Conservation (phyloP, 2,888 invertebrate species). For the Zygothrica quintamaculata region DNA sequence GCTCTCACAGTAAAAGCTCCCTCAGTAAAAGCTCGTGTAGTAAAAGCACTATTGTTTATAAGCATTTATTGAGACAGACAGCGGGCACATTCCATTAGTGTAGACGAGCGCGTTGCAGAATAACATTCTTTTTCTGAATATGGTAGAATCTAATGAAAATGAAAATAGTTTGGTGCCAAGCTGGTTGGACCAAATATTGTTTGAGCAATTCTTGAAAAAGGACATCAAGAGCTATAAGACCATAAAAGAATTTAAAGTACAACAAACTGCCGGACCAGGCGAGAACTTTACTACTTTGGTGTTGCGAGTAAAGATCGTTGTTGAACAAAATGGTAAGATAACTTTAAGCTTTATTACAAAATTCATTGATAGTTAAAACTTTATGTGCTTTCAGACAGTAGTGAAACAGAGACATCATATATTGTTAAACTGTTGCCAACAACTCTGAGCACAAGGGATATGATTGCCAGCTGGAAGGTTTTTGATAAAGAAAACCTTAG, state of each 20-base stretch:
- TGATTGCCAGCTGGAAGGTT: conserved; percentile 67
- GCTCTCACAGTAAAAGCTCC: conserved; percentile 20
- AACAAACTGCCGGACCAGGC: conserved; percentile 62
- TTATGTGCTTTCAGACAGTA: conserved; percentile 50
- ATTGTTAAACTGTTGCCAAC: conserved; percentile 69
- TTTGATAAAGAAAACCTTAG: conserved; percentile 81
- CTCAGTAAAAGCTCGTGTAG: conserved; percentile 11
- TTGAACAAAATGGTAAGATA: conserved; percentile 65
- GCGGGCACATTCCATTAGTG: not conserved
- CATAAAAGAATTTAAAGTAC: conserved; percentile 58
- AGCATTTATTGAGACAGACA: not conserved
- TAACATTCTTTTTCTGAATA: no score
- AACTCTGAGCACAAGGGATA: conserved; percentile 43
- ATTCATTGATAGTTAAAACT: no score
- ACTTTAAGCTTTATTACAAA: no score
- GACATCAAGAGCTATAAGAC: conserved; percentile 58
- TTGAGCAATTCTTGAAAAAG: conserved; percentile 58
- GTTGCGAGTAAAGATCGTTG: conserved; percentile 57
- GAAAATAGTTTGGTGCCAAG: conserved; percentile 21
- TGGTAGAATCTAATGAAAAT: conserved; percentile 29
- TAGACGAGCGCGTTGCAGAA: not conserved
- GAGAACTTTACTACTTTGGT: conserved; percentile 81
- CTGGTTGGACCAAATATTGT: conserved; percentile 51
- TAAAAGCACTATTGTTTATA: conserved; percentile 11
- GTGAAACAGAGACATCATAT: conserved; percentile 54